These are phyloP conservation scores for Drosophila formosana DNA, from an alignment of 2,888 invertebrate genomes.

Conservation along the genomic window DNA sequence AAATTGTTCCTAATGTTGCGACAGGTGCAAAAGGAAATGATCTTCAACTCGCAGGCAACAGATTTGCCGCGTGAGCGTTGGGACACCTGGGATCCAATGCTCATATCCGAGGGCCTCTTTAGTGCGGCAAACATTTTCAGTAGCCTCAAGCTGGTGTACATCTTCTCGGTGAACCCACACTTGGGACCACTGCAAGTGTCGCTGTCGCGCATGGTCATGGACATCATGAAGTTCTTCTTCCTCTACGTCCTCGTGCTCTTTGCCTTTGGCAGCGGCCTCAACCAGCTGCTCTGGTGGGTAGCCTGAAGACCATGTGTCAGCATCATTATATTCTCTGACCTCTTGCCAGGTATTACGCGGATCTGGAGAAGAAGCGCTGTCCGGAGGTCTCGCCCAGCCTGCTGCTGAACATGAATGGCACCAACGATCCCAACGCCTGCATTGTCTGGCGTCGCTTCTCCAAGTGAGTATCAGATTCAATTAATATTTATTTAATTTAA, in stretches of 20 bases:
- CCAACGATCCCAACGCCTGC: conserved; percentile 89
- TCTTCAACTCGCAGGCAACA: conserved; percentile 86
- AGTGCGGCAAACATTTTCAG: conserved; percentile 99
- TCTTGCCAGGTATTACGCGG: conserved; percentile 92
- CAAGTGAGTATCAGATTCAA: conserved; percentile 87
- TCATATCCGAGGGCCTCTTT: conserved; percentile 97
- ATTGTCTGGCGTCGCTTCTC: conserved; percentile 95
- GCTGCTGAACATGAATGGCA: conserved; percentile 84
- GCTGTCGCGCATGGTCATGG: conserved; percentile 96
- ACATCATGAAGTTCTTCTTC: conserved; percentile 98
- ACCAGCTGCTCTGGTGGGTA: conserved; percentile 84
- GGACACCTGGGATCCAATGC: conserved; percentile 99
- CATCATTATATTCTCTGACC: too few species aligned
- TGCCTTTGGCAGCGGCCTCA: conserved; percentile 95
- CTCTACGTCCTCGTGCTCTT: conserved; percentile 96
- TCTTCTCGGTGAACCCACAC: conserved; percentile 98
- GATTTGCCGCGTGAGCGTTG: conserved; percentile 94
- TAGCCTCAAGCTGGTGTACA: conserved; percentile 95
- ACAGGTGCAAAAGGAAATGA: conserved; percentile 91
- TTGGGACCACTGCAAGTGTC: conserved; percentile 96
- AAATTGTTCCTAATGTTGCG: background rate
- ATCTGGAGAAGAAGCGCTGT: conserved; percentile 94
- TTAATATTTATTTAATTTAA: background rate
- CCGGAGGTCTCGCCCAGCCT: conserved; percentile 86
- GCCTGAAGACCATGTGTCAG: background rate